These are phyloP conservation scores for Schizotus pectinicornis DNA, from an alignment of 2,888 invertebrate species.

Conservation along the genomic window DNA sequence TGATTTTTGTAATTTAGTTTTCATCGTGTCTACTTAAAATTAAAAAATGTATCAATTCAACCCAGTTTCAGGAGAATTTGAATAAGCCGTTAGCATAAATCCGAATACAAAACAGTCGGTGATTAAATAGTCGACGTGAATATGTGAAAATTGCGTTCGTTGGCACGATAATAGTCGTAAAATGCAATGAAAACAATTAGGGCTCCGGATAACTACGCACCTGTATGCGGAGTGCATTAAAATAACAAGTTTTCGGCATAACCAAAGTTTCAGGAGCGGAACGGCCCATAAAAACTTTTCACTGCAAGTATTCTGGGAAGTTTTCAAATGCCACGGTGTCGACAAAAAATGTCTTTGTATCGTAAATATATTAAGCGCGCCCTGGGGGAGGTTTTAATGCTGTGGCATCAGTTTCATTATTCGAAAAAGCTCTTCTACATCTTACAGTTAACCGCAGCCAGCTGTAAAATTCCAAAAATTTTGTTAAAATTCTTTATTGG, in stretches of 20 bases:
- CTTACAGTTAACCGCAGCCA: no score
- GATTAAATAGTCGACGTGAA: background rate
- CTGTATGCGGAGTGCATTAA: conserved; percentile 1
- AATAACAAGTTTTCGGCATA: background rate
- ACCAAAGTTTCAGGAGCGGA: conserved; percentile 3
- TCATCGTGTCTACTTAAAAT: no score
- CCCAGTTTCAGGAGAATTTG: background rate
- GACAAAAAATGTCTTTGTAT: conserved; percentile 4
- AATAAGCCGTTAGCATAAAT: background rate
- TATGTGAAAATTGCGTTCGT: no score
- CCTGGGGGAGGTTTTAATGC: no score
- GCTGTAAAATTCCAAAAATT: no score
- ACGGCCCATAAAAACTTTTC: conserved; percentile 1
- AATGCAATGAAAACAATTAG: conserved; percentile 4
- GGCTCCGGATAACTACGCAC: conserved; percentile 5
- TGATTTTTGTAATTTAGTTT: no score
- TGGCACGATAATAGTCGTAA: background rate
- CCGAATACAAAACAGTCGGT: background rate
- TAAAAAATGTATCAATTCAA: no score
- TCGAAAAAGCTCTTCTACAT: background rate
- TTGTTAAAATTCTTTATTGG: no score
- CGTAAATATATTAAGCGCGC: background rate
- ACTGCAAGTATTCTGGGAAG: background rate
- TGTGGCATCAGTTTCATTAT: background rate
- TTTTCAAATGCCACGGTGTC: background rate